Base-by-base conservation (phyloP, 2,888 invertebrate species). In the Eristalinus aeneus region DNA sequence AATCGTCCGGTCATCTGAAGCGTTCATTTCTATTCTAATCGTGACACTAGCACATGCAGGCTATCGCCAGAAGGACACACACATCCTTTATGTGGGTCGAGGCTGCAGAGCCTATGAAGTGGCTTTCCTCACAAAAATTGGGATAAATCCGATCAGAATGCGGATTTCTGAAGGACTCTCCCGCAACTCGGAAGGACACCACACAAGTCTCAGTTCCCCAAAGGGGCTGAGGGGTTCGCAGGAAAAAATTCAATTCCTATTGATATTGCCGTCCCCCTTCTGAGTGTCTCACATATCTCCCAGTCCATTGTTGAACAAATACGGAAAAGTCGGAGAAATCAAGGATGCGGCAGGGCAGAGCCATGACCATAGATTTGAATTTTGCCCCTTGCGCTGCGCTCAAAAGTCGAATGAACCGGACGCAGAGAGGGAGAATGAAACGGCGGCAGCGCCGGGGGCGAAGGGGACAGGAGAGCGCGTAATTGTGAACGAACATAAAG, bases 1-100 rank as follows among this genome's bases (percentile, higher is more conserved):
- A 78, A 83, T 73, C 73, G 82, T 36, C 73, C 56, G 68, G 73
- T 83, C 78, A 78, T 77, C 78, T 78, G 73, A 83, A 83, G 77
- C 73, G 56, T 76, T 73, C 73, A 83, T 63, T 73, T 83, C 78
- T 78, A 73, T 83, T 83, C 73, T 78, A 69, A 78, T 73, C 77
- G 31, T 83, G 68, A 16, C 82, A 67, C 61, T 32, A 36, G 63
- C 74, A 80, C 23, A 60, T 39, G 64, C 31, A 67, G 12, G 22
- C 10, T 32, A 20, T 39, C 23, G 63, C n/a, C 36, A 61, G n/a
- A 69, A 76, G 80, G 39, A 76, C 64, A 65, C 22, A 39, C 53
- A 54, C 36, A n/a, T 27, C 22, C 27, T 31, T 54, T 46, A 46
- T 46, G 46, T 46, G 46, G 46, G 46, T 46, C 46, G 46, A 46